Percentiles rank a stretch among this genome's conserved stretches.
phyloP scores from a whole-genome alignment of 2,888 invertebrate species.

The Lymantria monacha region DNA sequence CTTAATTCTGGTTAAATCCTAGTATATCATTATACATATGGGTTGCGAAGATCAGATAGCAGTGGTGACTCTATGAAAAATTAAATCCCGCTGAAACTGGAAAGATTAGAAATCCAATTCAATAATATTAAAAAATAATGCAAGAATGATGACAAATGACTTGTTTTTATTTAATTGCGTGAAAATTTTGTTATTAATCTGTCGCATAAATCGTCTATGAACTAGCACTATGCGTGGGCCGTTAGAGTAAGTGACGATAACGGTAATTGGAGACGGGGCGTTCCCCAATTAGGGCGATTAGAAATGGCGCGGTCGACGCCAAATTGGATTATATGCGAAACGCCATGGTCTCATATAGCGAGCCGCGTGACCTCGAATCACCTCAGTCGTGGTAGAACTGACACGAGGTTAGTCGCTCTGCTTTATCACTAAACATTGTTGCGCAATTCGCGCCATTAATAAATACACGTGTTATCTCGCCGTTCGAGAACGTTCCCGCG shows the following conservation, averaged over 20 bases:
- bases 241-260: conserved; percentile 44
- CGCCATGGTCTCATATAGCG: conserved; percentile 32
- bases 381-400: conserved; percentile 28
- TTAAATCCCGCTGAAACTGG: too few species aligned
- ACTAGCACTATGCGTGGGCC: conserved; percentile 30
- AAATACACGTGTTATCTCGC: conserved; percentile 68
- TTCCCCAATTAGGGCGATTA: conserved; percentile 62
- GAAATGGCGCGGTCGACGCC: conserved; percentile 48
- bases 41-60: too few species aligned
- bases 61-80: too few species aligned
- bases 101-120: too few species aligned
- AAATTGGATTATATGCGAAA: conserved; percentile 60
- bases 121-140: not conserved
- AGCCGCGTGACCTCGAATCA: conserved; percentile 42
- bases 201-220: conserved; percentile 37
- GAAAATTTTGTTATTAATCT: conserved; percentile 28
- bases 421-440: conserved; percentile 48
- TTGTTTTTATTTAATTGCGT: conserved; percentile 21
- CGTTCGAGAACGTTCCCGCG: conserved; percentile 67
- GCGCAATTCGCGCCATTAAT: conserved; percentile 62
- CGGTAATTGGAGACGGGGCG: conserved; percentile 53
- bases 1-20: too few species aligned
- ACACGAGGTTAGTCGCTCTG: conserved; percentile 24
- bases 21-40: too few species aligned
- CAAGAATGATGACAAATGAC: not conserved